Evolutionary conservation across 2,888 invertebrate species (phyloP).

Genomic region (Meganola albula): DNA sequence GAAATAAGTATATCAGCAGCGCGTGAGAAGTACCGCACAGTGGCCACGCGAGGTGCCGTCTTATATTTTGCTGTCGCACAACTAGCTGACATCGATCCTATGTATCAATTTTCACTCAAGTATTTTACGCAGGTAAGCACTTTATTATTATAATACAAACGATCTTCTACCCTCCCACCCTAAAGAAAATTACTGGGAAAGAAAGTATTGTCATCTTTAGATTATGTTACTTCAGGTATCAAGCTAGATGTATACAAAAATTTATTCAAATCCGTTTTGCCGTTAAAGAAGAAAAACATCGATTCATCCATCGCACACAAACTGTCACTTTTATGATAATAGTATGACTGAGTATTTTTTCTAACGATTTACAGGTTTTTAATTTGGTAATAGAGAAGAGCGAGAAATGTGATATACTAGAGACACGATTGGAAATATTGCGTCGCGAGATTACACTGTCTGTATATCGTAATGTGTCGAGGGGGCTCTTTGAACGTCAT

Average conservation of each 20-base stretch:
- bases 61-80: constrained; percentile 94
- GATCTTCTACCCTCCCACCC: constrained; percentile 3
- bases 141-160: not conserved
- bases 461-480: constrained; percentile 91
- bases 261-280: too few relatives aligned
- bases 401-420: constrained; percentile 81
- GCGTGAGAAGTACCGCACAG: constrained; percentile 89
- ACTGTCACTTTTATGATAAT: too few relatives aligned
- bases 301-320: too few relatives aligned
- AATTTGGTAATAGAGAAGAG: constrained; percentile 87
- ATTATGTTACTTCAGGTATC: too few relatives aligned
- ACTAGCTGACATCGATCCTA: constrained; percentile 93
- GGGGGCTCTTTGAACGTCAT: constrained; percentile 94
- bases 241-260: too few relatives aligned
- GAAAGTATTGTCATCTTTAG: too few relatives aligned
- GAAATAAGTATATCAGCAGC: constrained; percentile 91
- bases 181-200: too few relatives aligned
- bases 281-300: too few relatives aligned
- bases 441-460: constrained; percentile 87
- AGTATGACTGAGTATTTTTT: too few relatives aligned
- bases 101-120: constrained; percentile 96
- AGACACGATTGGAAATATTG: constrained; percentile 82
- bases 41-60: constrained; percentile 92
- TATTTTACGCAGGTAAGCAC: constrained; percentile 82
- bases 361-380: constrained; percentile 85